Conservation (phyloP, 2,888 invertebrate species). For the Mesodorylaimus sp. region DNA sequence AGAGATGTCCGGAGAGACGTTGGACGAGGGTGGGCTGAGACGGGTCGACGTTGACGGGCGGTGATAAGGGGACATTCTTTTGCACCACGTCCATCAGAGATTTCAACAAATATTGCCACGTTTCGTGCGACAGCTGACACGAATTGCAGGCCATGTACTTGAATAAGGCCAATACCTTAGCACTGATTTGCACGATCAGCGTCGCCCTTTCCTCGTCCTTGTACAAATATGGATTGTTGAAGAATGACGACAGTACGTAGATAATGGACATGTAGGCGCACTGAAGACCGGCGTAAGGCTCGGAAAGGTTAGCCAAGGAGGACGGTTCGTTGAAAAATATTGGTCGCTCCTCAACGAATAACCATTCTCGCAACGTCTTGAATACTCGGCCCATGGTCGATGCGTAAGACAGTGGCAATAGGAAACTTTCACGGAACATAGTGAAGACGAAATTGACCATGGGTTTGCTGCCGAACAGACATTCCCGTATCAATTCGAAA, state of each 20-base stretch:
- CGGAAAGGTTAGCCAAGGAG: neutral
- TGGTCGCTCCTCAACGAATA: neutral
- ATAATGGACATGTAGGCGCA: slow-evolving; percentile 19
- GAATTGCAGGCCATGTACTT: slow-evolving; percentile 5
- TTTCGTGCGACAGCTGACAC: neutral
- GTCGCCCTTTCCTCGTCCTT: slow-evolving; percentile 17
- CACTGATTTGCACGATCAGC: neutral
- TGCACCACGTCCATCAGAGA: neutral
- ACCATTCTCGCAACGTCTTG: slow-evolving; percentile 4
- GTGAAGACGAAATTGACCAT: slow-evolving; percentile 14
- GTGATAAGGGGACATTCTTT: neutral
- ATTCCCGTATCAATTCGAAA: slow-evolving; percentile 7
- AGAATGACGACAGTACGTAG: slow-evolving; percentile 22
- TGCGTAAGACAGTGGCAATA: slow-evolving; percentile 5
- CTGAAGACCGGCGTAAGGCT: slow-evolving; percentile 13
- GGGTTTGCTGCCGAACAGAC: slow-evolving; percentile 1
- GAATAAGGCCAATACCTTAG: slow-evolving; percentile 1
- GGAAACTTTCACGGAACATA: slow-evolving; percentile 5
- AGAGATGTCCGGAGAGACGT: slow-evolving; percentile 25
- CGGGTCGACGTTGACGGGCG: neutral
- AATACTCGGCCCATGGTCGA: slow-evolving; percentile 1
- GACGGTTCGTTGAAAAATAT: neutral
- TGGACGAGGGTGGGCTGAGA: neutral
- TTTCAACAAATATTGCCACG: neutral
- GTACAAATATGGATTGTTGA: slow-evolving; percentile 22